Base-by-base conservation (phyloP, 2,113 vertebrate genomes). In the Gobio gobio region DNA sequence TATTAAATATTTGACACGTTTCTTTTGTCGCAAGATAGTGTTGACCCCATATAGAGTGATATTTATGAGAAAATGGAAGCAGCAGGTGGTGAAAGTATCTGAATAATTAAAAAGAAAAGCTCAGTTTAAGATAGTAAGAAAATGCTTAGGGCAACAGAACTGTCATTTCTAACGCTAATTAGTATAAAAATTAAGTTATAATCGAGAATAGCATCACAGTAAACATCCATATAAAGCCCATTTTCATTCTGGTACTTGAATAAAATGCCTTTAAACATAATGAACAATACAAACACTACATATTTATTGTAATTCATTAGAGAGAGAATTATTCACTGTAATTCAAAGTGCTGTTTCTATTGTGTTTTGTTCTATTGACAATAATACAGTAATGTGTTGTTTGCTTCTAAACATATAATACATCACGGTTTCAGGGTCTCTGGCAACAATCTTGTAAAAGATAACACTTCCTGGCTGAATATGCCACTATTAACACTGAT, bases 271-370 rank as follows among this genome's bases (percentile, higher is more conserved):
- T 29, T 12, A 8, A 66, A 81, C 29, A 64, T 49, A 61, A 61
- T 79, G 40, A 63, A 61, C 77, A 78, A 36, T 40, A 45, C 75
- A 58, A 58, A 79, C 22, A 63, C 3, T 79, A 81, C 78, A 81
- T 18, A 45, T 81, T 81, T 66, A 64, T 80, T 64, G 36, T 63
- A 45, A 80, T 45, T 81, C 59, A 16, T 24, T 49, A 66, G 18
- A 47, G 58, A 63, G 12, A 81, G 45, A 51, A 66, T 16, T 66
- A 63, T 59, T 78, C 76, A 59, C 29, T 59, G 76, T 78, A 59
- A 78, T 59, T 78, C 33, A 79, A 79, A 79, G 77, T 79, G 77
- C 75, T 40, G 51, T 78, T 78, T 58, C 75, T 58, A 78, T 78
- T 24, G 75, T 78, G 51, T 78, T 78, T 78, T 78, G 33, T n/a